A percentile compares a stretch with the other conserved stretches of the same genome.
phyloP scores from a whole-genome alignment of 2,113 vertebrate species.

The Holacanthus passer region DNA sequence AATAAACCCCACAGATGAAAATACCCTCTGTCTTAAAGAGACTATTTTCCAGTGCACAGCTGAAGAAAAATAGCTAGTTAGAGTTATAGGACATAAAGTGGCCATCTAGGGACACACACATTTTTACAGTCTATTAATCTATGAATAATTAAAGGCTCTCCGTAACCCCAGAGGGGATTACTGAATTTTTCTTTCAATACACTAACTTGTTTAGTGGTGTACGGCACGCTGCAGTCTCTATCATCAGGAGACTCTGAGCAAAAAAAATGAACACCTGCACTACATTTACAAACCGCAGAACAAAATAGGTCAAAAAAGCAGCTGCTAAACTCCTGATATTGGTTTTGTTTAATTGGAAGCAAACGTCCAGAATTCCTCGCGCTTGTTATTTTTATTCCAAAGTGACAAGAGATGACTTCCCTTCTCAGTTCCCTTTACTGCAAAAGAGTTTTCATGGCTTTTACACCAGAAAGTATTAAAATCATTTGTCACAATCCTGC shows the following conservation, averaged over 20 bases:
- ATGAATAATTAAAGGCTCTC: conserved; percentile 80
- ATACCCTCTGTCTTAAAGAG: conserved; percentile 31
- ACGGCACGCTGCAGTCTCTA: conserved; percentile 39
- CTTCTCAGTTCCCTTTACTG: conserved; percentile 9
- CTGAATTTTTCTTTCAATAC: conserved; percentile 74
- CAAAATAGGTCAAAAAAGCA: conserved; percentile 61
- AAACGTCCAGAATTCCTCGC: conserved; percentile 20
- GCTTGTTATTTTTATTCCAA: conserved; percentile 50
- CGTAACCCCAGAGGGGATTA: conserved; percentile 73
- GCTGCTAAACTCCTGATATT: conserved; percentile 1
- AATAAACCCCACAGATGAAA: conserved; percentile 49
- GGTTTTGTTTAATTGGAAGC: conserved; percentile 34
- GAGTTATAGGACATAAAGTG: conserved; percentile 72
- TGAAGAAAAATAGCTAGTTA: conserved; percentile 71
- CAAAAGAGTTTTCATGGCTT: background rate
- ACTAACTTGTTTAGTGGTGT: conserved; percentile 68
- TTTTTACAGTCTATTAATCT: conserved; percentile 83
- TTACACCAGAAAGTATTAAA: conserved; percentile 38
- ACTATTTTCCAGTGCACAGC: conserved; percentile 51
- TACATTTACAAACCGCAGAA: conserved; percentile 47
- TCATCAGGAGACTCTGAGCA: conserved; percentile 49
- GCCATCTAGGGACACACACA: conserved; percentile 75
- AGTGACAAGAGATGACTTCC: conserved; percentile 38
- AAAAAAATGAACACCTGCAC: conserved; percentile 57
- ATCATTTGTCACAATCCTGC: conserved; percentile 50